Base-by-base conservation (phyloP, 2,113 vertebrate genomes). In the Echinops telfairi region DNA sequence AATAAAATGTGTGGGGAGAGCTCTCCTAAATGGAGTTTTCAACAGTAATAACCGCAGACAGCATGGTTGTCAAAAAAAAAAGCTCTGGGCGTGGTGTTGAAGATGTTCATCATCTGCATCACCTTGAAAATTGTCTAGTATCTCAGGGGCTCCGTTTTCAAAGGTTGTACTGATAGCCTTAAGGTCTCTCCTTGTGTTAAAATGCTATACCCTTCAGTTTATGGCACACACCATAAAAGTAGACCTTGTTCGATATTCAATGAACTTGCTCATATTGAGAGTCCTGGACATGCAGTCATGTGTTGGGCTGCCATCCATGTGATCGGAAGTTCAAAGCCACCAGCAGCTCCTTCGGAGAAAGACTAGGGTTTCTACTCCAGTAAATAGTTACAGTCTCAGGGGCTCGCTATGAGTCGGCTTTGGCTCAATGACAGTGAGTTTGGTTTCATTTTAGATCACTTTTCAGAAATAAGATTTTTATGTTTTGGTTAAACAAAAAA, bases 391-490 rank as follows among this genome's bases (percentile, higher is more conserved):
- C 40, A 40, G 40, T 40, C 40, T 40, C 40, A 53, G 12, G 47
- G 47, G 47, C 47, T 53, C 10, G 10, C 12, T 53, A 14, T 53
- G 47, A 53, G 47, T 53, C 47, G 10, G 47, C 47, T 53, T 53
- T 10, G 47, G 10, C 47, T 53, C 47, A 53, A 53, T 53, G 47
- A 9, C 10, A 53, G 10, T 53, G 47, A 53, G 47, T 53, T 10
- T 53, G 47, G 47, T 53, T 10, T 53, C 47, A 6, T 53, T 53
- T 53, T 53, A 53, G 47, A 53, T 53, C 38, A 47, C 66, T 38
- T 91, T 73, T n/a, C 1, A 43, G 29, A 58, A 90, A 83, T 1
- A 81, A 71, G 33, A 96, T 64, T 82, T 82, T 93, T 86, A 33
- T 15, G n/a, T 92, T 92, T 66, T 62, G 14, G 16, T 79, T 1